Base-by-base conservation (phyloP, 2,113 vertebrate species). In the Triplophysa rosa region DNA sequence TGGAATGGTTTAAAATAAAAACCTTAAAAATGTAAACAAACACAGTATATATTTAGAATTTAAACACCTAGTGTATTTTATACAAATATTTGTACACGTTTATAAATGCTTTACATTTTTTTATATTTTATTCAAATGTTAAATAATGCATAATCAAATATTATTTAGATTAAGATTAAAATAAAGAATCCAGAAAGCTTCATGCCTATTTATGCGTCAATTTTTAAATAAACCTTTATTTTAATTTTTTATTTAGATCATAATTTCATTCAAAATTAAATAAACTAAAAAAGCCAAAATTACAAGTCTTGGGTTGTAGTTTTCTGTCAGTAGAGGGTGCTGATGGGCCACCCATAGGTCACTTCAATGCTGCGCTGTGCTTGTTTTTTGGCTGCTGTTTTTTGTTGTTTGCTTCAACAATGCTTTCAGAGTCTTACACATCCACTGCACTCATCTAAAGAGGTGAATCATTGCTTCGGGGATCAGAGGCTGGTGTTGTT, bases 241-340 rank as follows among this genome's bases (percentile, higher is more conserved):
- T n/a, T n/a, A n/a, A 40, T 5, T 40, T 40, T 45, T 52, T 6
- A 16, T 52, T 16, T 52, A 14, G 13, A 52, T 52, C 14, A 17
- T 16, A 5, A 14, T 52, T 6, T 52, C 3, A 3, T 3, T 49
- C 14, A 49, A 49, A 49, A 13, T 13, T 14, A 49, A 49, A 49
- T 49, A 49, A 49, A 49, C 47, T 49, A 13, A 13, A 13, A 49
- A 49, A 14, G 47, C 0, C 16, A 6, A 52, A 16, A 52, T 17
- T 52, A 4, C 4, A 17, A 52, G 0, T 29, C 21, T 24, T 42
- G 19, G 40, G 7, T 40, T 63, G 52, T 52, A 67, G 69, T 63
- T 65, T 12, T 17, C 19, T 17, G 23, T n/a, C 82, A 64, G 69
- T 61, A 68, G 82, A 83, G 58, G 77, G 70, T 62, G 77, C 63